Percentiles rank a stretch among this genome's conserved stretches.
Conservation (phyloP, 2,113 vertebrate species). For the Percina caprodes region DNA sequence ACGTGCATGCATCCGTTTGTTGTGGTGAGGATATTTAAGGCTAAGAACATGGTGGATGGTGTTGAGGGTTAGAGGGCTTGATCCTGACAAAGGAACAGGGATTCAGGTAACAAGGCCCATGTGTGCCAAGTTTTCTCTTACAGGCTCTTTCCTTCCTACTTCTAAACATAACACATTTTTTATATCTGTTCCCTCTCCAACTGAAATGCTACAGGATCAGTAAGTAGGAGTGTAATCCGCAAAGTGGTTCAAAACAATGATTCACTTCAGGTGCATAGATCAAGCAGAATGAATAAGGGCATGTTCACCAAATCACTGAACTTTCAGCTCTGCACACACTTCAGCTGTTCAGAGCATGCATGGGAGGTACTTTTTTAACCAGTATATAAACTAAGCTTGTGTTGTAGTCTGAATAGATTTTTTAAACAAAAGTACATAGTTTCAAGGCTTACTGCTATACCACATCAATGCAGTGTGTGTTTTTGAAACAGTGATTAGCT, state of each 20-base stretch:
- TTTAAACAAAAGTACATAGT: background rate
- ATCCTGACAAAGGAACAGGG: conserved; percentile 28
- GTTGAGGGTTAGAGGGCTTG: conserved; percentile 21
- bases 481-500: background rate
- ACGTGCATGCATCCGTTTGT: conserved; percentile 1
- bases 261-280: conserved; percentile 54
- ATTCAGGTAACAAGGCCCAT: background rate
- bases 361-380: background rate
- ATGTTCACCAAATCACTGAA: conserved; percentile 29
- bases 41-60: conserved; percentile 17
- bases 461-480: background rate
- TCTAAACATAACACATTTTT: conserved; percentile 9
- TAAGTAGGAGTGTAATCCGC: conserved; percentile 48
- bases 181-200: conserved; percentile 28
- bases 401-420: background rate
- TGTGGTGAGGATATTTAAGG: conserved; percentile 15
- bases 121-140: background rate
- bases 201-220: conserved; percentile 14
- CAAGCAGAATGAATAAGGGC: conserved; percentile 46
- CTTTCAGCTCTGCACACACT: conserved; percentile 25
- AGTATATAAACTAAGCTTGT: background rate
- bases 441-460: background rate
- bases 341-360: background rate
- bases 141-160: background rate
- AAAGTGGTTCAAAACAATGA: conserved; percentile 67